Conservation (phyloP, 2,113 vertebrate species). For the Poeciliopsis turrubarensis region DNA sequence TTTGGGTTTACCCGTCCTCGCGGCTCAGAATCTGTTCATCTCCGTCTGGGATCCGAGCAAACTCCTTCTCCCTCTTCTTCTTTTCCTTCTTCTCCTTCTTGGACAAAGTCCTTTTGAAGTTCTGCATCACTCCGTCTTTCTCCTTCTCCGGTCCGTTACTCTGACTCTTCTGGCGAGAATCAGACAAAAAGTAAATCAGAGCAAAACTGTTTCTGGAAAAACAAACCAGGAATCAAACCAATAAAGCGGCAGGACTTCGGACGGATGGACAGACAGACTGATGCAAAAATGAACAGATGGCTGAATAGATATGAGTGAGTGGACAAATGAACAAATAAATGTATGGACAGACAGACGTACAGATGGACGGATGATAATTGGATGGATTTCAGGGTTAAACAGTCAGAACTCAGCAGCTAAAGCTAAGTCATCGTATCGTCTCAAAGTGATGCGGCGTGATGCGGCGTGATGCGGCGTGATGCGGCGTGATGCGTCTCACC, state of each 20-base stretch:
- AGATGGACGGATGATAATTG: too few species aligned
- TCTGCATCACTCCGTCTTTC: conserved; percentile 97
- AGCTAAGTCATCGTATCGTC: too few species aligned
- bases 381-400: too few species aligned
- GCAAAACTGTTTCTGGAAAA: neutral
- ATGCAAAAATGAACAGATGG: too few species aligned
- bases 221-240: neutral
- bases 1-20: conserved; percentile 85
- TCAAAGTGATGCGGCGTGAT: too few species aligned
- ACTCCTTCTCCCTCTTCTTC: conserved; percentile 93
- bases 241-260: too few species aligned
- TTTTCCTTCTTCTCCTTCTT: conserved; percentile 99
- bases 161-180: conserved; percentile 85
- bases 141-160: conserved; percentile 98
- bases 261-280: too few species aligned
- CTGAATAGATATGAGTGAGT: too few species aligned
- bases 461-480: too few species aligned
- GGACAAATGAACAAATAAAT: too few species aligned
- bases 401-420: too few species aligned
- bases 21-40: conserved; percentile 84
- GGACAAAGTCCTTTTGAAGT: conserved; percentile 96
- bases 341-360: too few species aligned
- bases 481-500: conserved; percentile 61
- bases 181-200: neutral
- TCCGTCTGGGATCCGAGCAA: conserved; percentile 85